These are phyloP conservation scores for Apostichopus japonicus DNA, from an alignment of 35 echinoderm and acorn worm species.

Conservation along the genomic window DNA sequence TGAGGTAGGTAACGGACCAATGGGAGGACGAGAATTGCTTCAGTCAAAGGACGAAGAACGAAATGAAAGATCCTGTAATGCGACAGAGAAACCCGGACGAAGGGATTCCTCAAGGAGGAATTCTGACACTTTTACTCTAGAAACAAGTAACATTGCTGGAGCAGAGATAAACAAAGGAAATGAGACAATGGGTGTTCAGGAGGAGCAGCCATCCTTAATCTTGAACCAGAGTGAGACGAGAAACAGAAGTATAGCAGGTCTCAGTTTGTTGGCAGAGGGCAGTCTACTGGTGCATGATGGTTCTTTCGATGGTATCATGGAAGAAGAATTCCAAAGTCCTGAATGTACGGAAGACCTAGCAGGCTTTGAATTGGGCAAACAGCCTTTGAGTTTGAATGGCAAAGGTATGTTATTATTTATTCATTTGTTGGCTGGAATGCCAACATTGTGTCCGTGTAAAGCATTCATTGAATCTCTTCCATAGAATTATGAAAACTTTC, in stretches of 20 bases:
- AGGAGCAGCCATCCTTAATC: background rate
- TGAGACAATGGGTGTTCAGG: background rate
- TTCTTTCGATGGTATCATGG: conserved; percentile 28
- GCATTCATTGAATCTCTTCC: too few species aligned
- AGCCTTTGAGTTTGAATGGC: background rate
- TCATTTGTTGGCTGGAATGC: too few species aligned
- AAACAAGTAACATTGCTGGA: background rate
- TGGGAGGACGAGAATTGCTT: too few species aligned
- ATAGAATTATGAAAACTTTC: too few species aligned
- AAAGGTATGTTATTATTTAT: background rate
- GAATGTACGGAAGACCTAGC: conserved; percentile 35
- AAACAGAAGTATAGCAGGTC: background rate
- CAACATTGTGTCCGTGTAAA: too few species aligned
- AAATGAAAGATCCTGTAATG: too few species aligned
- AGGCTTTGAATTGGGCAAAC: conserved; percentile 2
- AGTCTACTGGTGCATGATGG: background rate
- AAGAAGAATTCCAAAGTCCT: conserved; percentile 28
- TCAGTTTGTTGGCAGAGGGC: background rate
- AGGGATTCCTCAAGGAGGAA: background rate
- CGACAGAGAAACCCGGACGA: background rate
- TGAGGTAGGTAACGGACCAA: too few species aligned
- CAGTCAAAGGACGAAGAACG: too few species aligned
- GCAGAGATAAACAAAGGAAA: background rate
- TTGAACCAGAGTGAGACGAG: background rate
- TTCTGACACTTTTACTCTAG: conserved; percentile 15